Conservation (phyloP, 2,113 vertebrate species). For the Phylloscopus trochilus region DNA sequence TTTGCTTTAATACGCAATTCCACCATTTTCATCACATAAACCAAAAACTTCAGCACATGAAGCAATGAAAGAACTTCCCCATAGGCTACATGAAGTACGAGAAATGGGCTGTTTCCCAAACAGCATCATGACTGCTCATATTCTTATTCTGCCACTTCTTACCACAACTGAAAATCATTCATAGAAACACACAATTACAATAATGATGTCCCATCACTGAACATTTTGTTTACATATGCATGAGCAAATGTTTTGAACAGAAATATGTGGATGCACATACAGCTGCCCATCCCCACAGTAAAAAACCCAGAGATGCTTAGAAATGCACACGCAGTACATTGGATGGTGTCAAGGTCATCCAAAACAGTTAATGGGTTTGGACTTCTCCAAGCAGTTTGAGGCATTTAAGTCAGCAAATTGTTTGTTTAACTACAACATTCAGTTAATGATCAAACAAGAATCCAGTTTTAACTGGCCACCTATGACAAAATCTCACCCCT, state of each 20-base stretch:
- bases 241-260: neutral
- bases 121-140: neutral
- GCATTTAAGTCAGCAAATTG: neutral
- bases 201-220: neutral
- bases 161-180: neutral
- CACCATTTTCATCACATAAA: neutral
- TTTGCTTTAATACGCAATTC: neutral
- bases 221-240: neutral
- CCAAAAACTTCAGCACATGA: neutral
- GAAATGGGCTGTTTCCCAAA: neutral
- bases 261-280: neutral
- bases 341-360: neutral
- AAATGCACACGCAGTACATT: neutral
- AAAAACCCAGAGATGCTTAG: neutral
- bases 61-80: neutral
- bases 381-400: neutral
- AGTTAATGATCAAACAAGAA: conserved; percentile 16
- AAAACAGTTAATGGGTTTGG: neutral
- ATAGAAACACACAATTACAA: neutral
- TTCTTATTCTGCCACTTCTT: neutral
- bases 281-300: neutral
- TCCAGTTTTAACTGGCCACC: neutral
- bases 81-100: neutral
- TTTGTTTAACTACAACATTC: neutral
- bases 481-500: neutral